Evolutionary conservation across 2,113 vertebrate species (phyloP).

Genomic region (Sinocyclocheilus grahami): DNA sequence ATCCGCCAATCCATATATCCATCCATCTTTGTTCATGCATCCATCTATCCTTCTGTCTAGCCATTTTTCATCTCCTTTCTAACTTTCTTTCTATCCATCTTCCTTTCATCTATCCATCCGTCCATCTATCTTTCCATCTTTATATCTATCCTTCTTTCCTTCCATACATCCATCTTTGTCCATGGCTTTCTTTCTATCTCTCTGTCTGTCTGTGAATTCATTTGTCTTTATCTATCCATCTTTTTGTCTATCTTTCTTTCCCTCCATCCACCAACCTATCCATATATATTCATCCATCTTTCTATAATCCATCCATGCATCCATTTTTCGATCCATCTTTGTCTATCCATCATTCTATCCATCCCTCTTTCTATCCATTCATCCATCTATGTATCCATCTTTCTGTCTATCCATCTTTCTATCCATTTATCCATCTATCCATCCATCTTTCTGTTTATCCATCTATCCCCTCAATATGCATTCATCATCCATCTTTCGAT

Average conservation of each 20-base stretch:
- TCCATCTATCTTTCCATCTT: background rate
- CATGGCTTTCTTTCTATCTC: no score
- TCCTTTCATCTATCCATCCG: background rate
- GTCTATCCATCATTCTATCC: no score
- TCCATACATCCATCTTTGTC: background rate
- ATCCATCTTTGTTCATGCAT: no score
- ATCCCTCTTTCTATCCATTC: no score
- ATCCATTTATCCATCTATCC: background rate
- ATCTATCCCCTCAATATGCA: background rate
- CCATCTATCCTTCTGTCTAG: background rate
- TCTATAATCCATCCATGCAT: no score
- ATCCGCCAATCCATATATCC: no score
- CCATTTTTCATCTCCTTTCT: background rate
- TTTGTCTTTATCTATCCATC: background rate
- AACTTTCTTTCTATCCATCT: background rate
- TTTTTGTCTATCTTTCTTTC: background rate
- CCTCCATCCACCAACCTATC: background rate
- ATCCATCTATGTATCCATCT: background rate
- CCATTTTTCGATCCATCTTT: no score
- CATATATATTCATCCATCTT: background rate
- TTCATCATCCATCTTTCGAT: no score
- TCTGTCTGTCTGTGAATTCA: background rate
- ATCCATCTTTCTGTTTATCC: background rate
- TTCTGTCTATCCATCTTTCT: no score
- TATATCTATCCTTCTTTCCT: background rate